Evolutionary conservation across 2,797 vertebrate species (phyloP).

Genomic region (Hippopotamyrus pictus): DNA sequence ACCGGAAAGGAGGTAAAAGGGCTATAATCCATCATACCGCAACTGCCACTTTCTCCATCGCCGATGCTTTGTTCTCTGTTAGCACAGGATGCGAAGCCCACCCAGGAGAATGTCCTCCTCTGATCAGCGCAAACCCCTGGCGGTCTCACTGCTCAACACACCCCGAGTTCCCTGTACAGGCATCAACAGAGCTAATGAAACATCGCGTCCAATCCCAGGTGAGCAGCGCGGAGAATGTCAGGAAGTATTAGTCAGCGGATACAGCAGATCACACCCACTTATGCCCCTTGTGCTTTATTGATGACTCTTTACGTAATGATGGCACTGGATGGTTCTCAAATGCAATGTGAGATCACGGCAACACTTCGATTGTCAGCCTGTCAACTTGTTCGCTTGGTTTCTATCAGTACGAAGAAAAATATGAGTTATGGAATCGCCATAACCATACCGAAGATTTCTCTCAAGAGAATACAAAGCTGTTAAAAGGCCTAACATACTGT

Average conservation of each 20-base stretch:
- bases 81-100: not conserved
- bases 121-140: not conserved
- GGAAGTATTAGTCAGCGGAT: constrained; percentile 63
- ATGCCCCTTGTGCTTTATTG: constrained; percentile 54
- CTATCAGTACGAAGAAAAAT: not conserved
- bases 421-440: not conserved
- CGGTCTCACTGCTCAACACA: not conserved
- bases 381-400: constrained; percentile 17
- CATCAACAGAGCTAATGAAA: not conserved
- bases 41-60: not conserved
- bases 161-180: not conserved
- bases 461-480: not conserved
- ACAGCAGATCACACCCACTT: constrained; percentile 55
- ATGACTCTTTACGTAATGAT: constrained; percentile 42
- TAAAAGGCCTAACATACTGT: not conserved
- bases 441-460: not conserved
- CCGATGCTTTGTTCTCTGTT: not conserved
- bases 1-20: not conserved
- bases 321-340: constrained; percentile 20
- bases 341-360: constrained; percentile 21
- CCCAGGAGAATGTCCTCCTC: not conserved
- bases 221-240: constrained; percentile 41
- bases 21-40: not conserved
- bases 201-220: not conserved
- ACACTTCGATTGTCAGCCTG: constrained; percentile 15